phyloP scores from a whole-genome alignment of 2,888 invertebrate species.

The Chymomyza fuscimana region DNA sequence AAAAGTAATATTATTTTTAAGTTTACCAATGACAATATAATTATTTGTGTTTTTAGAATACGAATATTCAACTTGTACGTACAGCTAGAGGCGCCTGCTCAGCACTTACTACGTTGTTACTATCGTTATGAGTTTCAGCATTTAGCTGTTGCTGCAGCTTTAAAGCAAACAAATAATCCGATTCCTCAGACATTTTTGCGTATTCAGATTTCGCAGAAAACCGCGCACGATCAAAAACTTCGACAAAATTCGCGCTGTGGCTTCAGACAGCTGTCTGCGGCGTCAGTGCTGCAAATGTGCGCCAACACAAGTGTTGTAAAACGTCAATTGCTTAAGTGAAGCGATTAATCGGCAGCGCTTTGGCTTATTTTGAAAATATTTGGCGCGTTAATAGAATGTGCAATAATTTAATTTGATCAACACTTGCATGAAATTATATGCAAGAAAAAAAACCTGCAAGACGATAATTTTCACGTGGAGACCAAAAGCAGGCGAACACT shows the following conservation, averaged over 20 bases:
- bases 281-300: background rate
- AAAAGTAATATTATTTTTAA: background rate
- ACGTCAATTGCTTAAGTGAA: background rate
- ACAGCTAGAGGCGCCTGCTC: background rate
- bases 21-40: background rate
- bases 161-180: constrained; percentile 67
- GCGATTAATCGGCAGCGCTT: too few relatives aligned
- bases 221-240: background rate
- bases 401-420: too few relatives aligned
- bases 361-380: too few relatives aligned
- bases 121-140: constrained; percentile 19
- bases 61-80: background rate
- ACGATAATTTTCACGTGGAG: too few relatives aligned
- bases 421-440: too few relatives aligned
- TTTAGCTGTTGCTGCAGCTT: constrained; percentile 65
- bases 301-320: background rate
- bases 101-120: background rate
- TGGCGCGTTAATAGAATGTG: too few relatives aligned
- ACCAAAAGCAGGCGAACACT: too few relatives aligned
- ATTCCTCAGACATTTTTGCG: constrained; percentile 63
- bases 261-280: background rate
- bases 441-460: too few relatives aligned
- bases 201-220: background rate
- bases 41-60: too few relatives aligned
- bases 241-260: constrained; percentile 30